Conservation (phyloP, 2,797 vertebrate genomes). For the Salmo trutta region DNA sequence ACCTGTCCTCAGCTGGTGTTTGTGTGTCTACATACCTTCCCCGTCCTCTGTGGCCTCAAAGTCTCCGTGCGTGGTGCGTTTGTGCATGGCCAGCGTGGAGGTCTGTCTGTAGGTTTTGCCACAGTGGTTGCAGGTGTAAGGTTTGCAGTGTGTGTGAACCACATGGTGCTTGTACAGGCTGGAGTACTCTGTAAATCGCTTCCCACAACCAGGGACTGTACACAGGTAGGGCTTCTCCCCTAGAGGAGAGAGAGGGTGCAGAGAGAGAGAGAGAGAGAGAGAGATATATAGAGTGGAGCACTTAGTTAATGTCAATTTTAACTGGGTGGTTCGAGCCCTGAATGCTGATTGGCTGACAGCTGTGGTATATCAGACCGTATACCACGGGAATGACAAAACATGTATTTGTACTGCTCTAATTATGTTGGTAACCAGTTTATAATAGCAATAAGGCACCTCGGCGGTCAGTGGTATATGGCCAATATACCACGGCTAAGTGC, state of each 20-base stretch:
- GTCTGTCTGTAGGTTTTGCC: slow-evolving; percentile 83
- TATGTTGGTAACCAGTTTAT: too few relatives aligned
- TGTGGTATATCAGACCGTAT: too few relatives aligned
- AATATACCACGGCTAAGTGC: too few relatives aligned
- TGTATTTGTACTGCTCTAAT: too few relatives aligned
- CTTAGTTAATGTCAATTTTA: too few relatives aligned
- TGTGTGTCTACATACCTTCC: neutral
- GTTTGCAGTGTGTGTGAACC: slow-evolving; percentile 85
- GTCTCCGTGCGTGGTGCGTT: slow-evolving; percentile 75
- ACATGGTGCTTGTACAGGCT: slow-evolving; percentile 85
- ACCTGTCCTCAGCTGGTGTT: neutral
- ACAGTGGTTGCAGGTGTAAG: slow-evolving; percentile 80
- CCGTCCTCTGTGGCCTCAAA: slow-evolving; percentile 74
- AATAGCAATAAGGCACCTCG: too few relatives aligned
- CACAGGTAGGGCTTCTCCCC: slow-evolving; percentile 84
- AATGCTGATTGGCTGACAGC: too few relatives aligned
- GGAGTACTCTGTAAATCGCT: slow-evolving; percentile 83
- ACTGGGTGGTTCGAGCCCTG: too few relatives aligned
- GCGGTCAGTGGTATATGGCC: too few relatives aligned
- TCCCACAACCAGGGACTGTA: slow-evolving; percentile 80
- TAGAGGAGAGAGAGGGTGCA: slow-evolving; percentile 37
- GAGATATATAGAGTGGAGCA: too few relatives aligned
- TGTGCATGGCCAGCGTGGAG: slow-evolving; percentile 82
- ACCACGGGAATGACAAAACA: too few relatives aligned
- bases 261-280: too few relatives aligned